Conservation (phyloP, 1,140 invertebrate species). For the Chelonus insularis region DNA sequence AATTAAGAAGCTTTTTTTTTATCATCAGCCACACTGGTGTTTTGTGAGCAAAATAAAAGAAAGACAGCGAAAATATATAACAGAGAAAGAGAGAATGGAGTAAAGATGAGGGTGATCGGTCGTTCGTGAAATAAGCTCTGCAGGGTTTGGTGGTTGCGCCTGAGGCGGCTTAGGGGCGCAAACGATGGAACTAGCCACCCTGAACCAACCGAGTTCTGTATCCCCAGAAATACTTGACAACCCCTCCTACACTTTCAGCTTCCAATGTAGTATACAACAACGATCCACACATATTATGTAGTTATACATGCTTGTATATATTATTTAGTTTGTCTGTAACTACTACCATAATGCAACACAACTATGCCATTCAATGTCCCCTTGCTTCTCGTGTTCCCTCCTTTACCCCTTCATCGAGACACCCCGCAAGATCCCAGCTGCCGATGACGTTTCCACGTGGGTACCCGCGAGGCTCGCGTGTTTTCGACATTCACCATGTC, state of each 20-base stretch:
- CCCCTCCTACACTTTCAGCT: background rate
- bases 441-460: constrained; percentile 60
- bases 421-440: constrained; percentile 52
- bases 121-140: constrained; percentile 61
- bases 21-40: background rate
- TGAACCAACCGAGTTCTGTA: background rate
- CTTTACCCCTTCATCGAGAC: constrained; percentile 33
- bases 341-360: background rate
- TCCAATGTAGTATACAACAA: too few species aligned
- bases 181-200: constrained; percentile 39
- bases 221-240: constrained; percentile 4
- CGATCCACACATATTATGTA: background rate
- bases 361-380: constrained; percentile 31
- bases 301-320: background rate
- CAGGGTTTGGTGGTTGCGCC: constrained; percentile 56
- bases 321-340: constrained; percentile 7
- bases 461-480: constrained; percentile 56
- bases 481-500: constrained; percentile 52
- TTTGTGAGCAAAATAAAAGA: background rate
- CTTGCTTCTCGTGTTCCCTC: constrained; percentile 28
- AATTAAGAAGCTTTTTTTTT: background rate
- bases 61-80: background rate
- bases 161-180: constrained; percentile 50
- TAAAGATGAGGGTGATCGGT: constrained; percentile 50
- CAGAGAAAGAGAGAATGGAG: background rate